A percentile compares a stretch with the other conserved stretches of the same genome.
phyloP scores from a whole-genome alignment of 23 tunicate genomes.

The Halocynthia aurantium region DNA sequence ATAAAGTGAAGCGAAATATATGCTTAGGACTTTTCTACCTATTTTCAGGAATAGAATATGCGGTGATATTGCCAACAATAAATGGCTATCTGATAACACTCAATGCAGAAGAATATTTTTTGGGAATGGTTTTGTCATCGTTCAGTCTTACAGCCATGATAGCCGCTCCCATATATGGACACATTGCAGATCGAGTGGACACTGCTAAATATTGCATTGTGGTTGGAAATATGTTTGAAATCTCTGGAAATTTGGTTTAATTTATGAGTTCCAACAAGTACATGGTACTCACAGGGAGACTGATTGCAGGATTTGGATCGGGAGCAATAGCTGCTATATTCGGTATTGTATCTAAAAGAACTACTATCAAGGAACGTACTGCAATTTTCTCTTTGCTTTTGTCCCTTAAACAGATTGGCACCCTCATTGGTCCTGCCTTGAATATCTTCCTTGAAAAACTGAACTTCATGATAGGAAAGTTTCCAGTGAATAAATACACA shows the following conservation, averaged over 20 bases:
- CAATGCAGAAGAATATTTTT: slow-evolving; percentile 29
- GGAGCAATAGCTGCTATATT: slow-evolving; percentile 67
- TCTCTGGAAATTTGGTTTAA: slow-evolving; percentile 73
- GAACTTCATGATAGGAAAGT: slow-evolving; percentile 54
- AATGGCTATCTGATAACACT: slow-evolving; percentile 39
- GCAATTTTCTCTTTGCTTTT: slow-evolving; percentile 48
- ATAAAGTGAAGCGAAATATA: neutral
- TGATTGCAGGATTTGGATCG: slow-evolving; percentile 78
- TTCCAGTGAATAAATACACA: slow-evolving; percentile 38
- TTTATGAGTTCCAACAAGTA: slow-evolving; percentile 25
- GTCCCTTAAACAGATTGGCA: slow-evolving; percentile 63
- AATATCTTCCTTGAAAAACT: slow-evolving; percentile 40
- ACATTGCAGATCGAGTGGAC: slow-evolving; percentile 46
- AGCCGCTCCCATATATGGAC: slow-evolving; percentile 77
- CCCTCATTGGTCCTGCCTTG: slow-evolving; percentile 73
- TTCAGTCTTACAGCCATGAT: slow-evolving; percentile 74
- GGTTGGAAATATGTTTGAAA: slow-evolving; percentile 72
- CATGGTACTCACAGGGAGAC: slow-evolving; percentile 50
- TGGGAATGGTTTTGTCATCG: slow-evolving; percentile 66
- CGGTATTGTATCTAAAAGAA: slow-evolving; percentile 63
- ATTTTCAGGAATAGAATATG: slow-evolving; percentile 16
- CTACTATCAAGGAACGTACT: slow-evolving; percentile 59
- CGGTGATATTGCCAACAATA: slow-evolving; percentile 70
- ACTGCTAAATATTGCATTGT: slow-evolving; percentile 41
- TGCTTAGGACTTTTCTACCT: slow-evolving; percentile 6